Base-by-base conservation (phyloP, 2,888 invertebrate species). In the Erebia ligea region DNA sequence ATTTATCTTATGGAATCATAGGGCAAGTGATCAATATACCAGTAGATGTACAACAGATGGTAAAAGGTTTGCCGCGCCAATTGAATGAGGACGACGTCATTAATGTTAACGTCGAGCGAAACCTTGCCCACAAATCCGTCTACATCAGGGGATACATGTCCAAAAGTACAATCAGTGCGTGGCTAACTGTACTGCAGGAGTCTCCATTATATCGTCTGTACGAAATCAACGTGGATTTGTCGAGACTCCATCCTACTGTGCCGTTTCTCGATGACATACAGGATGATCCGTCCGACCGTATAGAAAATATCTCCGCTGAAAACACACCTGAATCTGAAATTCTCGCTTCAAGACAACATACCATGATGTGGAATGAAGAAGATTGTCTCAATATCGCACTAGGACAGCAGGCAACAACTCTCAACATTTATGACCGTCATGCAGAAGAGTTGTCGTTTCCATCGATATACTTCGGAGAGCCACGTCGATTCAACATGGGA, bases 371-470 rank as follows among this genome's bases (percentile, higher is more conserved):
- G 83, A 80, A 83, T 68, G 81, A 84, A 74, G 81, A 83, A 13
- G 75, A 81, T 77, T 83, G 73, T 68, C 76, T 83, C 56, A n/a
- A n/a, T n/a, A 79, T 83, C 71, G 81, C 81, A 75, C 80, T 80
- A 76, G 83, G 81, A 78, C 76, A 84, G 56, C 74, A 57, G 72
- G 73, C 75, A n/a, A 77, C 58, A 5, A 82, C 84, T 52, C 76
- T 78, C 0, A 83, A 79, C 76, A 79, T 87, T 75, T 84, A 81
- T 62, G 87, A 87, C 74, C 77, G 76, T 71, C 83, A 86, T 79
- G 85, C 85, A 13, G 87, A 87, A 82, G 87, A 88, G 69, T 66
- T 88, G 19, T 86, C 87, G 3, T 88, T 89, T 77, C 88, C 87
- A 5, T 10, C 79, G 9, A 88, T 88, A 76, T 90, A 89, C 79